Percentiles rank a stretch among this genome's conserved stretches.
These are phyloP conservation scores for Sardinella longiceps DNA, from an alignment of 2,797 vertebrate species.

Conservation along the genomic window DNA sequence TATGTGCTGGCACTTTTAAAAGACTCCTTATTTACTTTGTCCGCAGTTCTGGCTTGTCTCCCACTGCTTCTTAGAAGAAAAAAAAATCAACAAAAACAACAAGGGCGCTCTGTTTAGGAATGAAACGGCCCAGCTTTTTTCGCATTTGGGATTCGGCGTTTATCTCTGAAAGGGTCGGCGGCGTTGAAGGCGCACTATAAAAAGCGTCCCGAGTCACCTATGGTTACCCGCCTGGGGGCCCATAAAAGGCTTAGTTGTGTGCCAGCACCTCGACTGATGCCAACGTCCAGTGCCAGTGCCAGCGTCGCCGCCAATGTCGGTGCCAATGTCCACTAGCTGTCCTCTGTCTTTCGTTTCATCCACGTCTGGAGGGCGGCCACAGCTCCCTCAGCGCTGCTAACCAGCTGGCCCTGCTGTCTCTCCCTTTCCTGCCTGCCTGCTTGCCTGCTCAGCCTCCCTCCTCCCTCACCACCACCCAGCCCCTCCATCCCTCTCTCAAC, in stretches of 20 bases:
- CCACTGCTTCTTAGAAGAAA: neutral
- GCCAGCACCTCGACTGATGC: neutral
- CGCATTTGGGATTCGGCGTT: neutral
- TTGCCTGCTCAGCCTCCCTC: neutral
- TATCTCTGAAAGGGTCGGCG: neutral
- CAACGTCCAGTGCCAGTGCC: neutral
- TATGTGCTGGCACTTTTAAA: conserved; percentile 15
- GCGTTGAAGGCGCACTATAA: neutral
- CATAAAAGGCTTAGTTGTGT: neutral
- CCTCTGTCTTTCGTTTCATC: conserved; percentile 46
- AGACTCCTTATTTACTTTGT: conserved; percentile 19
- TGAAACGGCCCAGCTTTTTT: neutral
- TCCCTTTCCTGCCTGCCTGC: neutral
- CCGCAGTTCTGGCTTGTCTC: neutral
- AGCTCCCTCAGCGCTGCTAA: neutral
- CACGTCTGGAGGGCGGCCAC: conserved; percentile 33
- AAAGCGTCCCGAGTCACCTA: conserved; percentile 7
- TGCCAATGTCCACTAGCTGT: conserved; percentile 23
- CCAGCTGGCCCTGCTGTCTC: neutral
- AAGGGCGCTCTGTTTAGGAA: conserved; percentile 6
- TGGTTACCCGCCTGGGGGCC: neutral
- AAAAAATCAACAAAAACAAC: neutral
- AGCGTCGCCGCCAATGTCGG: neutral
- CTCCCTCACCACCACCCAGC: neutral
- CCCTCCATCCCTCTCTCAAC: neutral